Evolutionary conservation across 2,113 vertebrate species (phyloP).

Genomic region (Pogonocichla stellata): DNA sequence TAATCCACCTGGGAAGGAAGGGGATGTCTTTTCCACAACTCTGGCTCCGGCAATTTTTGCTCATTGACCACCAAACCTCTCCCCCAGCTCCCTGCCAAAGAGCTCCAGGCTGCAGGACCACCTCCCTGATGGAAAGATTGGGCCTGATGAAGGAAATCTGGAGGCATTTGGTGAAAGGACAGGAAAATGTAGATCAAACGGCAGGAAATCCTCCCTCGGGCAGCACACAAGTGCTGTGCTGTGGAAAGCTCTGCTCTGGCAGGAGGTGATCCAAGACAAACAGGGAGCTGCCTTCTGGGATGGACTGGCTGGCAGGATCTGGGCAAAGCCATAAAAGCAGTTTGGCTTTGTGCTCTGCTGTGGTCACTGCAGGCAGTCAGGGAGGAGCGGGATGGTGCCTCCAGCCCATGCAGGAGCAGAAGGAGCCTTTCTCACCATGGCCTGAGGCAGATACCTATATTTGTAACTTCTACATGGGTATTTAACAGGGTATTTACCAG

Average conservation of each 20-base stretch:
- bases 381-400: background rate
- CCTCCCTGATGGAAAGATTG: background rate
- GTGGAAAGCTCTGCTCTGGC: background rate
- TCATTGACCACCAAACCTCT: background rate
- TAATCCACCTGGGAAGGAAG: background rate
- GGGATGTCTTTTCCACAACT: background rate
- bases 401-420: background rate
- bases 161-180: background rate
- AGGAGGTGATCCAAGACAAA: slow-evolving; percentile 52
- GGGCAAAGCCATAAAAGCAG: background rate
- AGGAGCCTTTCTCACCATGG: background rate
- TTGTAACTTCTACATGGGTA: background rate
- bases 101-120: fast-evolving
- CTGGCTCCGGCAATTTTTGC: background rate
- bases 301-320: background rate
- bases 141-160: background rate
- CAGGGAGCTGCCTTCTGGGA: background rate
- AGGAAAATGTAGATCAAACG: slow-evolving; percentile 14
- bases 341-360: background rate
- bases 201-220: background rate
- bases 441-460: background rate
- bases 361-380: background rate
- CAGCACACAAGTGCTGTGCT: background rate
- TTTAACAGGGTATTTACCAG: background rate
- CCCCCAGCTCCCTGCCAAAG: background rate